Evolutionary conservation across 2,888 invertebrate genomes (phyloP), one percentile per base, ranked within the genome.

Genomic region (Tipula unca): DNA sequence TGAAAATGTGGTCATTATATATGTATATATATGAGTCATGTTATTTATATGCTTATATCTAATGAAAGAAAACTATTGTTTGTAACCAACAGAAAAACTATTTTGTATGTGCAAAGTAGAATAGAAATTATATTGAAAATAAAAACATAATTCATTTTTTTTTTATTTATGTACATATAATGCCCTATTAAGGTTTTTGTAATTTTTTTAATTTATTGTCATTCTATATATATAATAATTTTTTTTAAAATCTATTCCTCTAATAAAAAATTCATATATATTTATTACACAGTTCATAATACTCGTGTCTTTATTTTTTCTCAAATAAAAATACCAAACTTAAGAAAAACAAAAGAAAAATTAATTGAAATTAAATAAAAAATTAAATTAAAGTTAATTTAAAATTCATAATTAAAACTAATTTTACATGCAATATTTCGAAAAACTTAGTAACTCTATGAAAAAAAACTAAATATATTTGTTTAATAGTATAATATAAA

Each of bases 101-200:
- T 69, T 69, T 20, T 25, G 69, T 69, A 4, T 69, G 69, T 69
- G 69, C 69, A 69, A 69, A 69, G 69, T 69, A 69, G 69, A 69
- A 69, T 69, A 69, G 69, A 69, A 69, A 69, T 69, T 69, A 69
- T 69, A 69, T 25, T 69, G 69, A 69, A 69, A 69, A 69, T 69
- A 69, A 69, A 69, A 69, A 69, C 48, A 48, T 48, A 48, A 48
- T 39, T 5, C 13, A 10, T 4, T 4, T 48, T 48, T 48, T 48
- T n/a, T n/a, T n/a, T n/a, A n/a, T n/a, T n/a, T n/a, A n/a, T 48
- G 5, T 17, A 48, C 10, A 13, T 48, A 3, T 48, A 48, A 48
- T 48, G 69, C 25, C 69, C 20, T 48, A 48, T 48, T 48, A 39
- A 17, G n/a, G 3, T 48, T 48, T 48, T n/a, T 48, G 48, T n/a